phyloP scores from a whole-genome alignment of 37 sponge, comb jelly and placozoan species.

The Halisarca cf. caerulea region DNA sequence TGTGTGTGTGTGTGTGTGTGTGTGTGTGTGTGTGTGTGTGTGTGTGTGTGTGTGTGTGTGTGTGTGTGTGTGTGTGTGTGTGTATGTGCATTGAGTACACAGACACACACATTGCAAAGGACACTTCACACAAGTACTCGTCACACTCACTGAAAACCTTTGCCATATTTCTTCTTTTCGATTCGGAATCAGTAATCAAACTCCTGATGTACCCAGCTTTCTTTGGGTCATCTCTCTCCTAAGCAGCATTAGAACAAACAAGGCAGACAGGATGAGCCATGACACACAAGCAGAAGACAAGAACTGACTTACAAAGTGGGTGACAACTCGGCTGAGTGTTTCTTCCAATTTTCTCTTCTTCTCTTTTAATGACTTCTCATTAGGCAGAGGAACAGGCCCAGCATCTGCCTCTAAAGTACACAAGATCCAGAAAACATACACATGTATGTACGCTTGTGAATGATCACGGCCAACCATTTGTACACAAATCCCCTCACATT shows the following conservation, averaged over 20 bases:
- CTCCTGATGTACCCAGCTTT: constrained; percentile 58
- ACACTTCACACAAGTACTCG: background rate
- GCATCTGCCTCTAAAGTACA: constrained; percentile 45
- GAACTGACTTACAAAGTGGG: constrained; percentile 57
- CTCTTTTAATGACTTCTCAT: constrained; percentile 86
- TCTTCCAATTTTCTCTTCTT: constrained; percentile 78
- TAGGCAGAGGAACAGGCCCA: constrained; percentile 55
- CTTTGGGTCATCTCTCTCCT: constrained; percentile 73
- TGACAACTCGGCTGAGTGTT: constrained; percentile 60
- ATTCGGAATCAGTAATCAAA: constrained; percentile 71
- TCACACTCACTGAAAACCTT: constrained; percentile 55
- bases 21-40: no score
- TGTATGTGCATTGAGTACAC: no score
- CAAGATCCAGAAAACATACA: background rate
- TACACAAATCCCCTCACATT: no score
- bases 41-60: no score
- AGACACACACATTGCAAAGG: background rate
- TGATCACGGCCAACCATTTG: no score
- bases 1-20: no score
- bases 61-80: no score
- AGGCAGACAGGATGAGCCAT: background rate
- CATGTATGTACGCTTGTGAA: no score
- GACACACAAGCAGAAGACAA: no score
- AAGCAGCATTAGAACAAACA: background rate
- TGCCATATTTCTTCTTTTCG: constrained; percentile 44